Evolutionary conservation across 2,888 invertebrate species (phyloP).

Genomic region (Caenorhabditis virilis): DNA sequence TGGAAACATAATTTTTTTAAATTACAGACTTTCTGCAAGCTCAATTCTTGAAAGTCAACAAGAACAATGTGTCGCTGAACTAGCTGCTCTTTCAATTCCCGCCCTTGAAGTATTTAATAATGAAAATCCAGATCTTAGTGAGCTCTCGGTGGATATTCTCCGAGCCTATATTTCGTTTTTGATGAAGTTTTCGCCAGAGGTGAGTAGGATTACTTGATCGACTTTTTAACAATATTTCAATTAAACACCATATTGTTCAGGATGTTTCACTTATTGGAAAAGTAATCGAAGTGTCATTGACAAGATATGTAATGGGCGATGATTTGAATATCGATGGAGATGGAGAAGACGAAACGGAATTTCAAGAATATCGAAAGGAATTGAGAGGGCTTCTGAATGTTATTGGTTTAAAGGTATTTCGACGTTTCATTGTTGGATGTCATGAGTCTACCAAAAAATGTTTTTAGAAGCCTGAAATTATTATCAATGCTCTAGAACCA

Average conservation of each 20-base stretch:
- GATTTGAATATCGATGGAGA: constrained; percentile 51
- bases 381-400: constrained; percentile 41
- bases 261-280: constrained; percentile 22
- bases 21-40: constrained; percentile 38
- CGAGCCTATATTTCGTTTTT: constrained; percentile 28
- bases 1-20: no score
- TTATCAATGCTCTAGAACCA: constrained; percentile 44
- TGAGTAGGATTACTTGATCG: constrained; percentile 4
- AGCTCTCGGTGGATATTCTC: constrained; percentile 37
- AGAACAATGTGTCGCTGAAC: constrained; percentile 27
- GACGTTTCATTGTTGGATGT: constrained; percentile 1
- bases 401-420: constrained; percentile 42
- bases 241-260: no score
- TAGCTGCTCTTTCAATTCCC: constrained; percentile 31
- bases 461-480: constrained; percentile 40
- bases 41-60: constrained; percentile 36
- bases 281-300: constrained; percentile 32
- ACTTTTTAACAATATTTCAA: no score
- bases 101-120: constrained; percentile 38
- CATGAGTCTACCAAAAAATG: not conserved
- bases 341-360: constrained; percentile 55
- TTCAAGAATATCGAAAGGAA: constrained; percentile 50
- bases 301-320: constrained; percentile 40
- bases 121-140: constrained; percentile 42
- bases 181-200: constrained; percentile 22